phyloP scores from a whole-genome alignment of 2,888 invertebrate species.

The Drosophila flavopinicola region DNA sequence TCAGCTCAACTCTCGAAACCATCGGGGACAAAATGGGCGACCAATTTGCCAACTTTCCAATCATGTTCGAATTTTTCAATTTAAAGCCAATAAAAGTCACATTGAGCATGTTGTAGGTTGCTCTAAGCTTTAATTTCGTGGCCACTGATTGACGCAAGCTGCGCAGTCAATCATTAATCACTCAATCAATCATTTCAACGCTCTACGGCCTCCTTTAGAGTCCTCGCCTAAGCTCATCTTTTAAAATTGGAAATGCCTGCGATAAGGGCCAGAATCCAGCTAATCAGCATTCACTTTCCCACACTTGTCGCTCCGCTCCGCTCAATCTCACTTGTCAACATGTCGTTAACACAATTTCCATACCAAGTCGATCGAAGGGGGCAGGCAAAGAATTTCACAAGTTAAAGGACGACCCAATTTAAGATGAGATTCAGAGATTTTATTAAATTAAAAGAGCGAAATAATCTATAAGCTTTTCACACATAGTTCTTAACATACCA shows the following conservation, averaged over 20 bases:
- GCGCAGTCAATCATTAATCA: conserved; percentile 80
- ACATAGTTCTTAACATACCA: no score
- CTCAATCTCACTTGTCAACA: conserved; percentile 82
- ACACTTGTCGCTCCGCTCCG: conserved; percentile 61
- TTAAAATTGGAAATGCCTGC: conserved; percentile 43
- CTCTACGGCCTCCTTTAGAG: conserved; percentile 21
- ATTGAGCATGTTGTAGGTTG: conserved; percentile 17
- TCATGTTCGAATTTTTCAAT: conserved; percentile 46
- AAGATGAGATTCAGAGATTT: background rate
- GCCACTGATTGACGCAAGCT: conserved; percentile 39
- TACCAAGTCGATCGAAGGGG: conserved; percentile 43
- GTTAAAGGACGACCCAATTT: background rate
- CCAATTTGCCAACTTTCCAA: conserved; percentile 45
- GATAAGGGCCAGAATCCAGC: conserved; percentile 43
- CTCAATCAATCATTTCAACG: conserved; percentile 79
- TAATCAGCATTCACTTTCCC: conserved; percentile 58
- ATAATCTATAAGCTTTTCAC: no score
- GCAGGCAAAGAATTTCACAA: background rate
- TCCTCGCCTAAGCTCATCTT: conserved; percentile 36
- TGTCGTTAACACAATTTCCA: conserved; percentile 81
- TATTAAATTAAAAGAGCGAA: no score
- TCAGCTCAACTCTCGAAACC: background rate
- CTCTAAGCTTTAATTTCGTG: conserved; percentile 59
- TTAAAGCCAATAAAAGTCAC: conserved; percentile 61
- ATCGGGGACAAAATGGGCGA: conserved; percentile 4